These are phyloP conservation scores for Macrostomum cliftonense DNA, from an alignment of 2,888 invertebrate genomes.

Conservation along the genomic window DNA sequence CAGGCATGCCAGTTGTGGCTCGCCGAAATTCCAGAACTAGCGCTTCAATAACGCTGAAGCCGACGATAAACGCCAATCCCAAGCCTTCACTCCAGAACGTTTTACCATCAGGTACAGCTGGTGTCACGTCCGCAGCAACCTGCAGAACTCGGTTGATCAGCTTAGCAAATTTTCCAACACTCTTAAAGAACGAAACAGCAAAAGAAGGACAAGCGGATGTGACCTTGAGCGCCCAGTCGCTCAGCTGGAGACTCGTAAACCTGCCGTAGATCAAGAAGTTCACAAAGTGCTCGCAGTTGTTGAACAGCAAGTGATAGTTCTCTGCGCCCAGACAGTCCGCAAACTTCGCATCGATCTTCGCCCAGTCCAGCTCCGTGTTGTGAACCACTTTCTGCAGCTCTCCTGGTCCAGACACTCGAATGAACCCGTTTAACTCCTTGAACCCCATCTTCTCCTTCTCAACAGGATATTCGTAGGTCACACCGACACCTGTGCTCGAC, in stretches of 20 bases:
- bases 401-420: background rate
- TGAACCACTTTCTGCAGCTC: background rate
- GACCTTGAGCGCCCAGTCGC: no score
- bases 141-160: background rate
- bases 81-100: background rate
- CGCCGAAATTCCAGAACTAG: background rate
- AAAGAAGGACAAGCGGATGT: no score
- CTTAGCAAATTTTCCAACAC: no score
- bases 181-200: background rate
- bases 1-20: background rate
- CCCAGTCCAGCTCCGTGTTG: background rate
- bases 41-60: background rate
- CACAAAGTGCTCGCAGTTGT: no score
- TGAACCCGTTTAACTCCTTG: background rate
- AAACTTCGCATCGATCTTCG: background rate
- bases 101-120: background rate
- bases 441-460: background rate
- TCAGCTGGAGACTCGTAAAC: no score
- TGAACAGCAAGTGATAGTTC: background rate
- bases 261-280: no score
- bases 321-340: background rate
- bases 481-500: slow-evolving; percentile 41
- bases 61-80: background rate
- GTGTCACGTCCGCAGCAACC: background rate
- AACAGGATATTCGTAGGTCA: background rate